A percentile compares a stretch with the other conserved stretches of the same genome.
These are phyloP conservation scores for Colletes gigas DNA, from an alignment of 1,140 invertebrate species.

Conservation along the genomic window DNA sequence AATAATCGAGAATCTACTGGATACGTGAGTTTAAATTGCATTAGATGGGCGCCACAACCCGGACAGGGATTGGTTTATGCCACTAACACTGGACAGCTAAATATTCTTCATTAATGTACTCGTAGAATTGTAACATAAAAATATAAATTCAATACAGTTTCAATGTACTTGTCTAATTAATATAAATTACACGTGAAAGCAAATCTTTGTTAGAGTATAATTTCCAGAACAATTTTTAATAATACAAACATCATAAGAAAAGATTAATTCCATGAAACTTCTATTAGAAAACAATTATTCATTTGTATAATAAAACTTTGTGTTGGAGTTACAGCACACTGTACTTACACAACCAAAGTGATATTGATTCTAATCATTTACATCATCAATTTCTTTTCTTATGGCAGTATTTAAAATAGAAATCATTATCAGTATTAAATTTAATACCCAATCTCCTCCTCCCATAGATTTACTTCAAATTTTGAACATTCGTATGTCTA, in stretches of 20 bases:
- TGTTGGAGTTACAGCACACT: too few relatives aligned
- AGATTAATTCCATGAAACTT: slow-evolving; percentile 16
- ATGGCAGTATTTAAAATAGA: background rate
- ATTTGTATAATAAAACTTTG: too few relatives aligned
- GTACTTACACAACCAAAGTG: too few relatives aligned
- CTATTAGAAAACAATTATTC: too few relatives aligned
- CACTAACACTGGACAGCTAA: slow-evolving; percentile 91
- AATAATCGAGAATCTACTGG: slow-evolving; percentile 82
- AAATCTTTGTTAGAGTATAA: background rate
- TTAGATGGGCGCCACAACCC: slow-evolving; percentile 90
- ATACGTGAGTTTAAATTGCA: slow-evolving; percentile 90
- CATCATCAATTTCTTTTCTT: slow-evolving; percentile 6
- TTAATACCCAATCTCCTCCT: background rate
- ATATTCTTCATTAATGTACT: slow-evolving; percentile 82
- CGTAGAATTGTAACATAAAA: slow-evolving; percentile 8
- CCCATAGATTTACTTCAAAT: too few relatives aligned
- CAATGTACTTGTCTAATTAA: background rate
- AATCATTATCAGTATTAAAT: background rate
- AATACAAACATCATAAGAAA: background rate
- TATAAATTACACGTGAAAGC: background rate
- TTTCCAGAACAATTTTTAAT: background rate
- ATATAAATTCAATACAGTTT: slow-evolving; percentile 29
- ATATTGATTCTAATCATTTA: too few relatives aligned
- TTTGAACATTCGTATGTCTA: too few relatives aligned
- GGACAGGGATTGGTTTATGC: slow-evolving; percentile 93